Base-by-base conservation (phyloP, 2,888 invertebrate genomes). In the Zelleria hepariella region DNA sequence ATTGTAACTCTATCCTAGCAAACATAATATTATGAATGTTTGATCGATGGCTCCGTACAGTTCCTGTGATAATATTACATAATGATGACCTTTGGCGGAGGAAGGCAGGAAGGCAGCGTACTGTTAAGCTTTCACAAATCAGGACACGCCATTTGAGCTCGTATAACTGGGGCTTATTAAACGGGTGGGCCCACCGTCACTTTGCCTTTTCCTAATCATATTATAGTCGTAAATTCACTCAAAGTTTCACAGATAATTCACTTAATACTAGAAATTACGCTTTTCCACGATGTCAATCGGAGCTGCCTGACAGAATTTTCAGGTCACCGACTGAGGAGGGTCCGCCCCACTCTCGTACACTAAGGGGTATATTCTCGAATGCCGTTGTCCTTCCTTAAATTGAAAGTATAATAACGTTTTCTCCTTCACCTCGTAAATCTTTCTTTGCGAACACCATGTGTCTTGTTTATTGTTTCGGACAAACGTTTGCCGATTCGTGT, bases 31-130 rank as follows among this genome's bases (percentile, higher is more conserved):
- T 71, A 69, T 62, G 62, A 66, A 72, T 15, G 32, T 78, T 79
- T 82, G 84, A 84, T 84, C 80, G 81, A 84, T 83, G 80, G 76
- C 74, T 72, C 74, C 68, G 64, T 70, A 73, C 72, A 73, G 21
- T 79, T 75, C 68, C 75, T 68, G 67, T 72, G 75, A 77, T 77
- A 78, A 71, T 51, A 75, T 80, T 75, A 75, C 6, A 4, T 42
- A 42, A 15, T 15, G 32, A 15, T 15, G 4, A 15, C 15, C 32
- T 15, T 42, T 10, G 32, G 32, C 10, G 10, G 5, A 42, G 32
- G 15, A 42, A 15, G 15, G 32, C 32, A 42, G 15, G n/a, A n/a
- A n/a, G 10, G 32, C 32, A 15, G 15, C 10, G 32, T 15, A 15
- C 15, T 15, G 15, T 4, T 42, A 2, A 42, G 32, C 32, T 42